phyloP scores from a whole-genome alignment of 2,888 invertebrate genomes.

The Chloroclysta siterata region DNA sequence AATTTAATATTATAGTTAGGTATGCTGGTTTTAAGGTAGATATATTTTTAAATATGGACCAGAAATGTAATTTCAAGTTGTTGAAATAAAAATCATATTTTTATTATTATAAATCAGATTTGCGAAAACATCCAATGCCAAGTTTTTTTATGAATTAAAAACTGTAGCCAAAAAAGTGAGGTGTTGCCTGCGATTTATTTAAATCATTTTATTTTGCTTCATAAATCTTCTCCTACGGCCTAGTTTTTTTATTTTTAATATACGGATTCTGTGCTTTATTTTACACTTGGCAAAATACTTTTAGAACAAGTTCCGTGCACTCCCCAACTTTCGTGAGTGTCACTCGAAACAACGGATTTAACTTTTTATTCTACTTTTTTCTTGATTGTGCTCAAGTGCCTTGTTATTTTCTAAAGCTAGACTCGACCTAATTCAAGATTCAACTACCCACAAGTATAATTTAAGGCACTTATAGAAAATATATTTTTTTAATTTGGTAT shows the following conservation, averaged over 20 bases:
- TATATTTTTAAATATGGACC: too few species aligned
- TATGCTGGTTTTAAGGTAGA: too few species aligned
- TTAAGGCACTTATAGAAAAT: neutral
- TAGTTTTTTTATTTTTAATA: neutral
- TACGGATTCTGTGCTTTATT: conserved; percentile 6
- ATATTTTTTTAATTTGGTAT: neutral
- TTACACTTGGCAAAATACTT: conserved; percentile 19
- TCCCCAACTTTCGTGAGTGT: conserved; percentile 35
- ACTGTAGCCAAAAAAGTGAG: too few species aligned
- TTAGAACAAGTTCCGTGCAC: conserved; percentile 28
- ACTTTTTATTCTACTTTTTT: conserved; percentile 34
- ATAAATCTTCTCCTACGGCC: neutral
- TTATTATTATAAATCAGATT: too few species aligned
- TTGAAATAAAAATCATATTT: too few species aligned
- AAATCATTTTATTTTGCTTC: neutral
- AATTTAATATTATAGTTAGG: too few species aligned
- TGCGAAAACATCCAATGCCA: too few species aligned
- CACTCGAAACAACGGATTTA: conserved; percentile 38
- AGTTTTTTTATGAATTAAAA: too few species aligned
- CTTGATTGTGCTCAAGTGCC: conserved; percentile 33
- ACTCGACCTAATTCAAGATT: conserved; percentile 18
- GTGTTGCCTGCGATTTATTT: too few species aligned
- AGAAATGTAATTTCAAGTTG: too few species aligned
- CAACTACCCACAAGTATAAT: neutral
- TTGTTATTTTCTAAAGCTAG: conserved; percentile 31